Conservation (phyloP, 2,113 vertebrate genomes). For the Pluvialis apricaria region DNA sequence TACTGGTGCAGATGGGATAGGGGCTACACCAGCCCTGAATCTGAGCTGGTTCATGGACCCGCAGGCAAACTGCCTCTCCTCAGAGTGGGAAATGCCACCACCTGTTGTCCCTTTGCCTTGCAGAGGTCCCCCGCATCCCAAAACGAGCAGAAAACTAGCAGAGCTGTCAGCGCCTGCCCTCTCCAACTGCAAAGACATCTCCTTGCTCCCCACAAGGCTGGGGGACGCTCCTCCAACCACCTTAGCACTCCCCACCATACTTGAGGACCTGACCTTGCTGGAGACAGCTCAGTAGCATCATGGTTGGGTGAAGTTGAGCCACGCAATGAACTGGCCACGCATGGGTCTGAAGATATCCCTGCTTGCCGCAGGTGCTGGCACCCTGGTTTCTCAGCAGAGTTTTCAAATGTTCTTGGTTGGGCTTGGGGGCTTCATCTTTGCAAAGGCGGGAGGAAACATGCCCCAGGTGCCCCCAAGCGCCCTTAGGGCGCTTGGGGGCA, state of each 20-base stretch:
- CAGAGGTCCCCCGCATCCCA: background rate
- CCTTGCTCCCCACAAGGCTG: background rate
- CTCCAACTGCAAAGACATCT: background rate
- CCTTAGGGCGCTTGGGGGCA: background rate
- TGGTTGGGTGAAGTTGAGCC: background rate
- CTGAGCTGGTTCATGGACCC: background rate
- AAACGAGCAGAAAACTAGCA: background rate
- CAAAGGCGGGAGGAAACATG: background rate
- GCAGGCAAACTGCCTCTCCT: background rate
- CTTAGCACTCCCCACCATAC: rapidly evolving
- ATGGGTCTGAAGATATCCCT: too few relatives aligned
- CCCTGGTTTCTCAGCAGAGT: background rate
- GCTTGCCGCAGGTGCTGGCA: background rate
- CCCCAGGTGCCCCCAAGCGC: too few relatives aligned
- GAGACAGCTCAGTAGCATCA: background rate
- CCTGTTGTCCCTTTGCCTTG: background rate
- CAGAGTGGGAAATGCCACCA: rapidly evolving
- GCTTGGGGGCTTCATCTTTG: background rate
- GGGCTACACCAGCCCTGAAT: background rate
- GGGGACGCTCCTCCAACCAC: background rate
- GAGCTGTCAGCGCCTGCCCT: background rate
- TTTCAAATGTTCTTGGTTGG: background rate
- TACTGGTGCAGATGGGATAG: background rate
- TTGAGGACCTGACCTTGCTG: background rate
- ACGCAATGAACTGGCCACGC: rapidly evolving